Conservation (phyloP, 2,797 vertebrate genomes). For the Emydoidea blandingii region DNA sequence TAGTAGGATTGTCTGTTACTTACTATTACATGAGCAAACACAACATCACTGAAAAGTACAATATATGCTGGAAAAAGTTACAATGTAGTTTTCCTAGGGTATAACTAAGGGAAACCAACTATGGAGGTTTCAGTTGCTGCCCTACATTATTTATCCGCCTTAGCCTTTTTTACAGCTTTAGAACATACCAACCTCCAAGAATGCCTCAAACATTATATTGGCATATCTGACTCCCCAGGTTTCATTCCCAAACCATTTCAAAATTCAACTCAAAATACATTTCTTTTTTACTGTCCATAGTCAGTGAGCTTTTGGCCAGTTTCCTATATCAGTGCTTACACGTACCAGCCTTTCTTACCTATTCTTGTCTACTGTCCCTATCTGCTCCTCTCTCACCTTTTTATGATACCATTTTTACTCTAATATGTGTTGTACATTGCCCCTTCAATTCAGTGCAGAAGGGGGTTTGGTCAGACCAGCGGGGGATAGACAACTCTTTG, state of each 20-base stretch:
- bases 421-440: fast-evolving
- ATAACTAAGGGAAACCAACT: background rate
- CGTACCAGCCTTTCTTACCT: fast-evolving
- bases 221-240: fast-evolving
- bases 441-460: background rate
- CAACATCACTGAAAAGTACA: background rate
- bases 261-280: background rate
- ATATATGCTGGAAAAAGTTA: background rate
- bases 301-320: background rate
- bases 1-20: no score
- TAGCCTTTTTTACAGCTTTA: no score
- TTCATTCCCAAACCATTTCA: background rate
- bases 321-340: background rate
- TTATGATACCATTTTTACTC: background rate
- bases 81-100: background rate
- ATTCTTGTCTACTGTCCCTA: background rate
- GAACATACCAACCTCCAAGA: no score
- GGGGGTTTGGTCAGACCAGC: background rate
- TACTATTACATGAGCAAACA: background rate
- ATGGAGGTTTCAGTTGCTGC: background rate
- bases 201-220: background rate
- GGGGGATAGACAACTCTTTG: background rate
- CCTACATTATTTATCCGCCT: background rate
- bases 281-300: fast-evolving
- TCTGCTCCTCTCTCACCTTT: background rate